Conservation (phyloP, 2,113 vertebrate species). For the Genyomyrus donnyi region DNA sequence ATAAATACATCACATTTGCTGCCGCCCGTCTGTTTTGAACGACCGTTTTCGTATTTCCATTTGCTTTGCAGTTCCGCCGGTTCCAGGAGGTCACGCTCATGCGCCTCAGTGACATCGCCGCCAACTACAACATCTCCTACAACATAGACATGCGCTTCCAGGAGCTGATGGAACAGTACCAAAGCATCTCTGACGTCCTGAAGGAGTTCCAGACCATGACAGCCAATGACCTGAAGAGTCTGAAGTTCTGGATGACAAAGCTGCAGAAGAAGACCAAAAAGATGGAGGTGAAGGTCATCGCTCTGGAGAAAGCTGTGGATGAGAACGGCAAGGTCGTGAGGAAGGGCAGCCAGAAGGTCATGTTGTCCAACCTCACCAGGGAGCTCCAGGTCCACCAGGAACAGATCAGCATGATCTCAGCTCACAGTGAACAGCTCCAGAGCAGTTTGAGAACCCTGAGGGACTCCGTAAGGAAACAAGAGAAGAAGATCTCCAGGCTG, state of each 20-base stretch:
- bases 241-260: conserved; percentile 46
- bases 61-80: conserved; percentile 55
- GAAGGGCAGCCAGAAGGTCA: conserved; percentile 27
- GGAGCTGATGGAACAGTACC: conserved; percentile 43
- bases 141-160: conserved; percentile 50
- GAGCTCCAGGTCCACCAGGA: conserved; percentile 41
- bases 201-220: conserved; percentile 28
- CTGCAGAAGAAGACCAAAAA: conserved; percentile 48
- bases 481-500: conserved; percentile 32
- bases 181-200: background rate
- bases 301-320: conserved; percentile 40
- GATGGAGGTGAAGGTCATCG: conserved; percentile 48
- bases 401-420: conserved; percentile 37
- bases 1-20: background rate
- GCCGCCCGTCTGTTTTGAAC: background rate
- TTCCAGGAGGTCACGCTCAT: conserved; percentile 57
- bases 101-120: conserved; percentile 57
- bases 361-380: conserved; percentile 40
- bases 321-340: conserved; percentile 23
- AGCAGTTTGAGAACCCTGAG: conserved; percentile 32
- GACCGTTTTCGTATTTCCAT: background rate
- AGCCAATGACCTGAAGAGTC: conserved; percentile 34
- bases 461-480: conserved; percentile 36
- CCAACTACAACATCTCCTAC: conserved; percentile 61
- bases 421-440: conserved; percentile 39